Base-by-base conservation (phyloP, 2,888 invertebrate species). In the Drosophila atripex region DNA sequence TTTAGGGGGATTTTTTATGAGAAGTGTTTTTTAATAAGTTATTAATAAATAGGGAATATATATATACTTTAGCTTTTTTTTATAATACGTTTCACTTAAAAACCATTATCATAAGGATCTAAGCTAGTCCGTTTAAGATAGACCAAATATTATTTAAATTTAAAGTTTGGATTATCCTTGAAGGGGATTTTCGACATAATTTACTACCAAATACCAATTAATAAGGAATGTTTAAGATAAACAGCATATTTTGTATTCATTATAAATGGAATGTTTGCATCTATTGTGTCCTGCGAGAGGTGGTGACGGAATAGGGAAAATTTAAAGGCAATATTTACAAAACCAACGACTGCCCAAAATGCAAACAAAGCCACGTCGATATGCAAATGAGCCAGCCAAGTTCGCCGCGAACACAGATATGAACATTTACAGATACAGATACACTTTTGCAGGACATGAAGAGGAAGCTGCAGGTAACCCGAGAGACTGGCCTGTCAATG, bases 321-420 rank as follows among this genome's bases (percentile, higher is more conserved):
- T 64, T 56, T 49, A 41, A 58, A 57, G 49, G 55, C 60, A 72
- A 71, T 87, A 85, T 82, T 82, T 85, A 76, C 82, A 71, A 69
- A 82, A 87, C 82, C 80, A 85, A 70, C 66, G 50, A 35, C 69
- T 55, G 64, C 51, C 56, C 61, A 58, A 45, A 75, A 54, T n/a
- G 73, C 75, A 77, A 72, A 80, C 78, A 71, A 32, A 71, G 58
- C 50, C 52, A 47, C 21, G 49, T 16, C 41, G 59, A 58, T 51
- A 82, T 82, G 78, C 78, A 82, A 82, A 80, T 69, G 49, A 61
- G 45, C 66, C 59, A 61, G 45, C 66, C 59, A 43, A 69, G 51
- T 39, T 53, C 38, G 32, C 32, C 39, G 55, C 41, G 12, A 9
- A 25, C 14, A 32, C 11, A 16, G 39, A 41, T 18, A 23, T 23